phyloP scores from a whole-genome alignment of 2,888 invertebrate species.

The Yponomeuta evonymella region DNA sequence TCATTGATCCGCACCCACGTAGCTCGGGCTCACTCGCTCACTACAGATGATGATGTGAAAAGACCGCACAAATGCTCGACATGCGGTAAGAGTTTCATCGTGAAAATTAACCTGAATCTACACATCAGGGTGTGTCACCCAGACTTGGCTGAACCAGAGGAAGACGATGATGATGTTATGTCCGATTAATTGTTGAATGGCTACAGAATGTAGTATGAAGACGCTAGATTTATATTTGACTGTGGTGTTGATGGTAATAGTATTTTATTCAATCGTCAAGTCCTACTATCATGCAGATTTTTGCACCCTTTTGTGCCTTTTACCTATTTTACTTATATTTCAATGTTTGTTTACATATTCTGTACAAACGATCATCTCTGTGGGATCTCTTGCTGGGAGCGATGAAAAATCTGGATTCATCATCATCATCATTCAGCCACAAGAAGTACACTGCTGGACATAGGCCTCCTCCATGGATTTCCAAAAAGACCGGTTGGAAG shows the following conservation, averaged over 20 bases:
- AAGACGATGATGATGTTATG: slow-evolving; percentile 64
- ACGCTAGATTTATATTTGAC: slow-evolving; percentile 5
- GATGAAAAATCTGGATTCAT: no score
- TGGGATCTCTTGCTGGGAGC: no score
- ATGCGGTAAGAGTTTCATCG: slow-evolving; percentile 67
- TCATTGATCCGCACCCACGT: slow-evolving; percentile 60
- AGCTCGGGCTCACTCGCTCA: slow-evolving; percentile 52
- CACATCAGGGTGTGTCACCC: slow-evolving; percentile 69
- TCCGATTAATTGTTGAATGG: slow-evolving; percentile 36
- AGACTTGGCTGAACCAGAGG: slow-evolving; percentile 62
- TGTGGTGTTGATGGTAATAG: background rate
- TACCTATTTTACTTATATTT: no score
- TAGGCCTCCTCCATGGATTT: no score
- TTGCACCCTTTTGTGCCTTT: no score
- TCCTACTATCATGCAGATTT: background rate
- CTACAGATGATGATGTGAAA: slow-evolving; percentile 62
- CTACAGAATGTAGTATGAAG: background rate
- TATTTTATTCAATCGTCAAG: background rate
- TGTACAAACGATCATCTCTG: no score
- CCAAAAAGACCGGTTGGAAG: no score
- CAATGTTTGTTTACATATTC: no score
- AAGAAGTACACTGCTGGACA: no score
- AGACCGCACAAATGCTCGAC: slow-evolving; percentile 65
- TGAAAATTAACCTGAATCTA: slow-evolving; percentile 65
- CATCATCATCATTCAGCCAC: no score